Conservation (phyloP, 2,113 vertebrate genomes). For the Thermophis baileyi region DNA sequence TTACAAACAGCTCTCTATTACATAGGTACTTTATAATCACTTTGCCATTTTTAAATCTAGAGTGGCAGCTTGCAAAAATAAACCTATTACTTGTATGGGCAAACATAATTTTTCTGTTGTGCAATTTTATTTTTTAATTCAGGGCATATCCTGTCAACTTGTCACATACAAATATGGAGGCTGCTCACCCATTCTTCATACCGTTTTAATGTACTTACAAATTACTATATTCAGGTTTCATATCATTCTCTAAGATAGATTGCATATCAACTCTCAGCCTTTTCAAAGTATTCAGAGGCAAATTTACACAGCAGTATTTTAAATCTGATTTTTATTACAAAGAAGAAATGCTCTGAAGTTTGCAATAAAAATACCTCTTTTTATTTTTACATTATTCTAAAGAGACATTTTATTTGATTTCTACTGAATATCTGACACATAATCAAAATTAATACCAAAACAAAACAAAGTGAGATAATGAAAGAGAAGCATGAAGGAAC, state of each 20-base stretch:
- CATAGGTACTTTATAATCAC: background rate
- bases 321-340: background rate
- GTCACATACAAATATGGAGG: background rate
- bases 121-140: background rate
- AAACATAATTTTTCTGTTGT: background rate
- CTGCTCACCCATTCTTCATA: background rate
- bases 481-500: background rate
- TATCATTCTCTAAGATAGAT: background rate
- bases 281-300: background rate
- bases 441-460: background rate
- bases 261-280: background rate
- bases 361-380: background rate
- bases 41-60: background rate
- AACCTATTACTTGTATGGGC: background rate
- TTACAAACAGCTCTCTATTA: conserved; percentile 11
- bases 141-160: background rate
- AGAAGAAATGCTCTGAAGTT: background rate
- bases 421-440: background rate
- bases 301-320: background rate
- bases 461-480: background rate
- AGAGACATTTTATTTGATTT: background rate
- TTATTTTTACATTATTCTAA: background rate
- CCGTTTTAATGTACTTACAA: background rate
- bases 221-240: background rate
- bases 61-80: background rate